Conservation (phyloP, 2,888 invertebrate genomes). For the Amiota minor region DNA sequence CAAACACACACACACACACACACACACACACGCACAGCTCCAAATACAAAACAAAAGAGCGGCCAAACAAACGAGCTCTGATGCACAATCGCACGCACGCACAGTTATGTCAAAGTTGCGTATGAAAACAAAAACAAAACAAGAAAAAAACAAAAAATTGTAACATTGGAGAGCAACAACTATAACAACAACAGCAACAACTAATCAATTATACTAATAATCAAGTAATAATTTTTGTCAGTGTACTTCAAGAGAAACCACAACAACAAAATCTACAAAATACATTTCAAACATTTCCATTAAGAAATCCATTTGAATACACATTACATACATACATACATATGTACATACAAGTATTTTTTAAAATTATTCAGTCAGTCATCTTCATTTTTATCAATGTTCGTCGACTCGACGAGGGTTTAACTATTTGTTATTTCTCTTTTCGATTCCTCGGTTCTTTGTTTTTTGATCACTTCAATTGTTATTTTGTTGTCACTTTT, state of each 20-base stretch:
- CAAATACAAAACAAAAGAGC: not conserved
- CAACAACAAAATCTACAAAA: too few species aligned
- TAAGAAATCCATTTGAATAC: not conserved
- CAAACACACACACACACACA: conserved; percentile 39
- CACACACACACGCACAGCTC: conserved; percentile 13
- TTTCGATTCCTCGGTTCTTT: conserved; percentile 4
- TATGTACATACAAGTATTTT: too few species aligned
- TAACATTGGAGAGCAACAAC: conserved; percentile 6
- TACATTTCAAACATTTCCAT: not conserved
- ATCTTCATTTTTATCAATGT: too few species aligned
- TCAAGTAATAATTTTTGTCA: not conserved
- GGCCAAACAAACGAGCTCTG: too few species aligned
- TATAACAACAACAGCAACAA: too few species aligned
- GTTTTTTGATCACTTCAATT: conserved; percentile 8
- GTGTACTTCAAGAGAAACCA: not conserved
- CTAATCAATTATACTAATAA: too few species aligned
- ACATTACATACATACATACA: not conserved
- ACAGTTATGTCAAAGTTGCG: conserved; percentile 26
- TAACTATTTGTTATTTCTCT: conserved; percentile 10
- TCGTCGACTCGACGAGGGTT: too few species aligned
- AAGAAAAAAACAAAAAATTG: not conserved
- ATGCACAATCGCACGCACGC: conserved; percentile 28
- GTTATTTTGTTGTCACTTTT: not conserved
- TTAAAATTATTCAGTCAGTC: too few species aligned
- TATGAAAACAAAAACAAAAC: not conserved